Evolutionary conservation across 2,113 vertebrate genomes (phyloP), one percentile per base, ranked within the genome.

Genomic region (Benitochromis conjunctus): DNA sequence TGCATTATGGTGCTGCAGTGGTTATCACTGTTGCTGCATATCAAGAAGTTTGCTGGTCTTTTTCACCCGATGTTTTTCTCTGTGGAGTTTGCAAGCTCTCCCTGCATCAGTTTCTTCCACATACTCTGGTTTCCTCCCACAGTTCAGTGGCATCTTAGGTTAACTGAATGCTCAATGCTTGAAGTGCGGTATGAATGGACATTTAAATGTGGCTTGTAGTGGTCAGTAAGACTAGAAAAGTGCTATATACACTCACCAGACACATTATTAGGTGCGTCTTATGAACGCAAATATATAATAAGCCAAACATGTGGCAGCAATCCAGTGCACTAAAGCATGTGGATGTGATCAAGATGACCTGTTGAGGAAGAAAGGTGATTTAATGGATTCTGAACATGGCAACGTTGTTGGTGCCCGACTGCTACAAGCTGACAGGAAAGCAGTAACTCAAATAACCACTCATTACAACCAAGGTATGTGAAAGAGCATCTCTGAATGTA

Each of bases 31-130:
- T 62, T 62, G 58, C 31, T 62, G 18, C 58, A 62, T 62, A 36
- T 62, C 58, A 36, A 69, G 62, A 69, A 2, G 4, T 41, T 41
- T 69, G 36, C 4, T 69, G 62, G 36, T 69, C 62, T 8, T 14
- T 24, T 0, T 69, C 34, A 69, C 3, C 64, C 14, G 13, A 41
- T 0, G 4, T 41, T 66, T n/a, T 66, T 41, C 62, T 41, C n/a
- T 0, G 62, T 41, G 36, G n/a, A 41, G 36, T 69, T 43, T 69
- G 12, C 12, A 13, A 41, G 62, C n/a, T 5, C 0, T 14, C n/a
- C 12, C 1, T 43, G n/a, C 36, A 41, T 24, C 36, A 0, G 0
- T 69, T 14, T 69, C 36, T 41, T 69, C n/a, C 12, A 24, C n/a
- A 9, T 69, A 16, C 64, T 43, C 64, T 69, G 36, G n/a, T n/a